Conservation (phyloP, 2,888 invertebrate species). For the Lepidochitona cinerea region DNA sequence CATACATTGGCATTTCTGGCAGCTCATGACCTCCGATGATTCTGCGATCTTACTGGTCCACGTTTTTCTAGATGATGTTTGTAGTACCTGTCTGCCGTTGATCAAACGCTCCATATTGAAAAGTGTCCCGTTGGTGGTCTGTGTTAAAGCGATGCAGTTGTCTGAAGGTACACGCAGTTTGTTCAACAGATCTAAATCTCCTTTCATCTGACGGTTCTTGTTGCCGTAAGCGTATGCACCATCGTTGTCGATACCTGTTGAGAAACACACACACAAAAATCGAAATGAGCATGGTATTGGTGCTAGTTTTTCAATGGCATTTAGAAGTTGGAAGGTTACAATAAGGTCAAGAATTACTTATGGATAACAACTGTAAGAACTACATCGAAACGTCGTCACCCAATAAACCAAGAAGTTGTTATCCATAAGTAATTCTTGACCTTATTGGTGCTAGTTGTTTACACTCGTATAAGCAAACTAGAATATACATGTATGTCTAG, state of each 20-base stretch:
- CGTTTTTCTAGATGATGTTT: slow-evolving; percentile 66
- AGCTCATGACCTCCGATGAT: slow-evolving; percentile 64
- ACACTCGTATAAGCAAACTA: no score
- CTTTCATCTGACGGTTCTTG: slow-evolving; percentile 72
- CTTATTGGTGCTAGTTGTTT: no score
- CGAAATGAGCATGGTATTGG: no score
- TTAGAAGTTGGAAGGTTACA: no score
- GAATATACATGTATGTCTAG: no score
- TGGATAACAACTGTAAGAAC: no score
- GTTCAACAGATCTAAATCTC: slow-evolving; percentile 79
- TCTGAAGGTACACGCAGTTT: slow-evolving; percentile 58
- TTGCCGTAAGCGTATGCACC: not conserved
- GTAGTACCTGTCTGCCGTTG: slow-evolving; percentile 36
- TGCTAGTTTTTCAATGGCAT: no score
- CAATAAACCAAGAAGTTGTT: no score
- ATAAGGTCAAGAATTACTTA: no score
- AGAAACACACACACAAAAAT: no score
- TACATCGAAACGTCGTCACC: no score
- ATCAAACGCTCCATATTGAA: slow-evolving; percentile 75
- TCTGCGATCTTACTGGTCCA: slow-evolving; percentile 65
- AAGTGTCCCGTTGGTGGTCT: slow-evolving; percentile 79
- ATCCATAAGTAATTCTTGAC: no score
- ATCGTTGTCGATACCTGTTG: slow-evolving; percentile 80
- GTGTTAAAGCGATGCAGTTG: slow-evolving; percentile 78
- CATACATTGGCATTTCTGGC: slow-evolving; percentile 72